phyloP scores from a whole-genome alignment of 2,797 vertebrate species.

The Geotria australis region DNA sequence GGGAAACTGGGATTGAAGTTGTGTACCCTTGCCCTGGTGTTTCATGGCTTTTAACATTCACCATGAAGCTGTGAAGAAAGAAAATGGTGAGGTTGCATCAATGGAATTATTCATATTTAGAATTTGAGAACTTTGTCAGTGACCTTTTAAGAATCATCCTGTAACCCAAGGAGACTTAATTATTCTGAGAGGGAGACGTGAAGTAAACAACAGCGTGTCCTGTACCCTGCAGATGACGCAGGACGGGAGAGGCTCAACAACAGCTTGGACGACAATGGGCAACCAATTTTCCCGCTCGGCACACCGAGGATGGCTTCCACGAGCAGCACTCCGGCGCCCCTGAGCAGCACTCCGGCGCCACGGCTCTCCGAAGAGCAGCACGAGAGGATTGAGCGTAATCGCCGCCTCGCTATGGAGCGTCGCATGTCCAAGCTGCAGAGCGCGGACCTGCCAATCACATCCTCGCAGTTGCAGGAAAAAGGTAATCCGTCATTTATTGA shows the following conservation, averaged over 20 bases:
- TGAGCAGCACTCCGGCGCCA: no score
- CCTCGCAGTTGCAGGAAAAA: no score
- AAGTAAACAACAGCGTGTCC: no score
- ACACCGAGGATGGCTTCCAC: no score
- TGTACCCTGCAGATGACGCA: not conserved
- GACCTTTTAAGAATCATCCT: no score
- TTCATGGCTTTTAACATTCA: not conserved
- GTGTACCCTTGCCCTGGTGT: no score
- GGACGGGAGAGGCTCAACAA: conserved; percentile 1
- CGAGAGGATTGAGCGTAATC: conserved; percentile 36
- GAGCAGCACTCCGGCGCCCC: no score
- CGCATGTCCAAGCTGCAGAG: conserved; percentile 25
- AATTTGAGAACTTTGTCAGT: not conserved
- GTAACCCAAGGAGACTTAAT: no score
- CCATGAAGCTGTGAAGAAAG: not conserved
- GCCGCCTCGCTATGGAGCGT: conserved; percentile 38
- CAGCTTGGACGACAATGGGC: conserved; percentile 2
- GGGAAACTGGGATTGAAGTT: no score
- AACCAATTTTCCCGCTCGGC: no score
- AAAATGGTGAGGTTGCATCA: not conserved
- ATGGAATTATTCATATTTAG: conserved; percentile 1
- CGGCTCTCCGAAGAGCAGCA: conserved; percentile 40
- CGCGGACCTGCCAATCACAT: not conserved
- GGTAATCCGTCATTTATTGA: no score
- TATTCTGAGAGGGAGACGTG: no score